These are phyloP conservation scores for Neofelis nebulosa DNA, from an alignment of 2,113 vertebrate genomes.

Conservation along the genomic window DNA sequence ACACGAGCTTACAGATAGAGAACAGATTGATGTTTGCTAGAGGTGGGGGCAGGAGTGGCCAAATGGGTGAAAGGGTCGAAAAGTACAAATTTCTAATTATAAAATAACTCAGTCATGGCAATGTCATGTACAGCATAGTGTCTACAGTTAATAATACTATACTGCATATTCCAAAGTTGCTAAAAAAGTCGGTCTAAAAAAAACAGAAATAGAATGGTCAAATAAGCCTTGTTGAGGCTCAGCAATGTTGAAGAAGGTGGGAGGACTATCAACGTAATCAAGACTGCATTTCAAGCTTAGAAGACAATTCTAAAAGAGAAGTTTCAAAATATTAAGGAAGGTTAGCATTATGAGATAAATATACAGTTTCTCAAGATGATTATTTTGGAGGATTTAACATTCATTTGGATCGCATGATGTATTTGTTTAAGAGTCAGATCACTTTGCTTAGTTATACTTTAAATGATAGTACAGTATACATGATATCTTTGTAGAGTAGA, in stretches of 20 bases:
- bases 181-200: background rate
- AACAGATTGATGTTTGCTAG: background rate
- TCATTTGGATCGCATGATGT: background rate
- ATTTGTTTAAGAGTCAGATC: constrained; percentile 10
- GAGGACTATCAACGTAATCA: background rate
- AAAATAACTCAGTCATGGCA: background rate
- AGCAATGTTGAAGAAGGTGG: background rate
- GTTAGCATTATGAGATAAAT: background rate
- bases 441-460: background rate
- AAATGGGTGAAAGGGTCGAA: background rate
- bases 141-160: background rate
- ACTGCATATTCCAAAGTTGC: background rate
- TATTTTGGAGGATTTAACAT: background rate
- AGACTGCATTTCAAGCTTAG: background rate
- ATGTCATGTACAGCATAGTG: background rate
- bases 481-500: background rate
- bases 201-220: background rate
- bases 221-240: background rate
- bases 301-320: background rate
- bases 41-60: background rate
- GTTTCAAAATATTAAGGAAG: background rate
- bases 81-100: background rate
- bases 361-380: background rate
- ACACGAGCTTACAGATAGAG: background rate
- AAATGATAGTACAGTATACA: background rate